A percentile compares a stretch with the other conserved stretches of the same genome.
Evolutionary conservation across 2,888 invertebrate genomes (phyloP).

Genomic region (Epinotia brunnichana): DNA sequence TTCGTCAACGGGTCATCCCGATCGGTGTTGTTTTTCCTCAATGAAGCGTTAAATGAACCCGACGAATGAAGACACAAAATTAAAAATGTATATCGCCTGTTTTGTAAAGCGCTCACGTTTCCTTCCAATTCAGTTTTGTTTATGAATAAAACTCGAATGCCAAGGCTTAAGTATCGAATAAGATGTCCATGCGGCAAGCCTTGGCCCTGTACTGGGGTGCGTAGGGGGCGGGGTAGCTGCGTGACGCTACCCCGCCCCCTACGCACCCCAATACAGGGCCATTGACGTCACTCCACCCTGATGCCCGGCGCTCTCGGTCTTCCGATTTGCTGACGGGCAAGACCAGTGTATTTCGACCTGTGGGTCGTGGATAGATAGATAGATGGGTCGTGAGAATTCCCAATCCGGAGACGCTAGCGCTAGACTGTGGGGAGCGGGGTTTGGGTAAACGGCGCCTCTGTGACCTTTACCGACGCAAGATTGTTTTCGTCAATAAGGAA

Average conservation of each 20-base stretch:
- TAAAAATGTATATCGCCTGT: conserved; percentile 4
- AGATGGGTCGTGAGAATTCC: conserved; percentile 22
- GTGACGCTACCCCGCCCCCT: too few species aligned
- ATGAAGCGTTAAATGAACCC: background rate
- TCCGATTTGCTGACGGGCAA: conserved; percentile 59
- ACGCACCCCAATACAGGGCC: too few species aligned
- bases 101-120: conserved; percentile 47
- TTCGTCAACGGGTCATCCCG: background rate
- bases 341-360: conserved; percentile 44
- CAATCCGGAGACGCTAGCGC: conserved; percentile 23
- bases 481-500: conserved; percentile 38
- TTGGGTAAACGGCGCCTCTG: conserved; percentile 14
- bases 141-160: conserved; percentile 43
- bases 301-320: conserved; percentile 55
- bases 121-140: background rate
- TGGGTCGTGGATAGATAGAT: conserved; percentile 9
- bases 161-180: conserved; percentile 27
- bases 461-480: conserved; percentile 30
- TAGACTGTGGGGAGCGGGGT: conserved; percentile 33
- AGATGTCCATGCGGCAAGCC: conserved; percentile 52
- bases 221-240: conserved; percentile 59
- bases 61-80: background rate
- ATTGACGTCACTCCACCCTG: conserved; percentile 66
- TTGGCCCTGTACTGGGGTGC: conserved; percentile 64
- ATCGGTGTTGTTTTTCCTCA: conserved; percentile 12